Evolutionary conservation across 2,113 vertebrate species (phyloP).

Genomic region (Triplophysa tibetana): DNA sequence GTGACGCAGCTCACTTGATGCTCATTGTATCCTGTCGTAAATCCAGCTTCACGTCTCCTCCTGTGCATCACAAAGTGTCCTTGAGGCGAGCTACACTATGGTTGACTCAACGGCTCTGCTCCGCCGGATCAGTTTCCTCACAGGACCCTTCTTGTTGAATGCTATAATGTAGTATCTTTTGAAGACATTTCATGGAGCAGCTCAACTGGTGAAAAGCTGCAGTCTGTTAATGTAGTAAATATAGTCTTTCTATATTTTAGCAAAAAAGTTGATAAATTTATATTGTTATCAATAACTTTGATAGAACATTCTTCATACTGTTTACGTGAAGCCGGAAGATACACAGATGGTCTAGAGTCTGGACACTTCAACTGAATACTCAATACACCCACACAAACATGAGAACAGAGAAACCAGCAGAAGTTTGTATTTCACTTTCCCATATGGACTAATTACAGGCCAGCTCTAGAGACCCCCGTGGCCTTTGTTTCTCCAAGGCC

Average conservation of each 20-base stretch:
- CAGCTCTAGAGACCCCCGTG: conserved; percentile 54
- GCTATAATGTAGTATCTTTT: neutral
- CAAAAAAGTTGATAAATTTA: neutral
- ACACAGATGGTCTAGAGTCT: conserved; percentile 62
- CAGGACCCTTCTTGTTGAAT: neutral
- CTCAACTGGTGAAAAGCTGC: too few relatives aligned
- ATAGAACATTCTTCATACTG: conserved; percentile 11
- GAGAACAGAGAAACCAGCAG: conserved; percentile 47
- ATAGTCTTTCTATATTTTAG: neutral
- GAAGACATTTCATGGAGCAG: too few relatives aligned
- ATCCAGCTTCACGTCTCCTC: neutral
- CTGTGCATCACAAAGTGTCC: neutral
- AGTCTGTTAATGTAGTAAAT: neutral
- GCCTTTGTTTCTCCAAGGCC: conserved; percentile 58
- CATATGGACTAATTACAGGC: conserved; percentile 70
- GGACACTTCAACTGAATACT: conserved; percentile 49
- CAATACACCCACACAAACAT: conserved; percentile 55
- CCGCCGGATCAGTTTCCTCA: neutral
- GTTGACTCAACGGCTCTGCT: conserved; percentile 3
- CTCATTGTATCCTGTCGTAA: conserved; percentile 32
- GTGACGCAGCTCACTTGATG: neutral
- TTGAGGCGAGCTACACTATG: neutral
- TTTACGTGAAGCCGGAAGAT: conserved; percentile 38
- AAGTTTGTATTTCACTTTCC: conserved; percentile 57
- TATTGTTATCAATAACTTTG: conserved; percentile 26